Conservation (phyloP, 1,140 invertebrate species). For the Penaeus chinensis region DNA sequence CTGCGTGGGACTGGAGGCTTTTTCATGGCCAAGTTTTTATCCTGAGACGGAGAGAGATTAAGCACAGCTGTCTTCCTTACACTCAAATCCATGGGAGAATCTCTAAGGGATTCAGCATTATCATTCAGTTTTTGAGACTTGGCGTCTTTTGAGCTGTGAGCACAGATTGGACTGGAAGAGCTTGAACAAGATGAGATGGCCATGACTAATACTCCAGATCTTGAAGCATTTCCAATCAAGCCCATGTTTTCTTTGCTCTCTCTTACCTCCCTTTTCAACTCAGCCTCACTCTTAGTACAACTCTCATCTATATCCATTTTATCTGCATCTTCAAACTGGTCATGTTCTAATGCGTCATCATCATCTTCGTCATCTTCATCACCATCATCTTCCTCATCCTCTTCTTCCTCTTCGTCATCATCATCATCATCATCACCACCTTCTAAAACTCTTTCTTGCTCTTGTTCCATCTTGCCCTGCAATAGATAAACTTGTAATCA, state of each 20-base stretch:
- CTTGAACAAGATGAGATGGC: background rate
- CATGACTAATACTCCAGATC: conserved; percentile 48
- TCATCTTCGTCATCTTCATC: conserved; percentile 73
- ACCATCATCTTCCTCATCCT: conserved; percentile 65
- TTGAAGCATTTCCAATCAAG: too few relatives aligned
- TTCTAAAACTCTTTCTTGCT: conserved; percentile 54
- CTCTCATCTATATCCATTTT: background rate
- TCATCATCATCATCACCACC: conserved; percentile 61
- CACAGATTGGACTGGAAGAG: background rate
- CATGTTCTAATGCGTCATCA: conserved; percentile 70
- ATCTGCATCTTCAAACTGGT: conserved; percentile 70
- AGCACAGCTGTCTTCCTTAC: conserved; percentile 30
- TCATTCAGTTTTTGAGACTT: background rate
- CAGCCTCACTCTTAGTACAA: background rate
- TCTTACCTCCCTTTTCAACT: background rate
- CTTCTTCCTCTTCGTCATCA: conserved; percentile 64
- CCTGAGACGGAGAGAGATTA: background rate
- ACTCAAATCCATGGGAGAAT: conserved; percentile 61
- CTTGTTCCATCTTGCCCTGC: conserved; percentile 46
- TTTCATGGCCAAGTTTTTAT: conserved; percentile 13
- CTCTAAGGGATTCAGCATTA: conserved; percentile 31
- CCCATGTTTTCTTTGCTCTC: background rate
- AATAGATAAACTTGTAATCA: conserved; percentile 32
- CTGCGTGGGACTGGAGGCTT: conserved; percentile 16
- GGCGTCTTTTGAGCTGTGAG: background rate